phyloP scores from a whole-genome alignment of 2,113 vertebrate species.

The Grammatotria lemairii region DNA sequence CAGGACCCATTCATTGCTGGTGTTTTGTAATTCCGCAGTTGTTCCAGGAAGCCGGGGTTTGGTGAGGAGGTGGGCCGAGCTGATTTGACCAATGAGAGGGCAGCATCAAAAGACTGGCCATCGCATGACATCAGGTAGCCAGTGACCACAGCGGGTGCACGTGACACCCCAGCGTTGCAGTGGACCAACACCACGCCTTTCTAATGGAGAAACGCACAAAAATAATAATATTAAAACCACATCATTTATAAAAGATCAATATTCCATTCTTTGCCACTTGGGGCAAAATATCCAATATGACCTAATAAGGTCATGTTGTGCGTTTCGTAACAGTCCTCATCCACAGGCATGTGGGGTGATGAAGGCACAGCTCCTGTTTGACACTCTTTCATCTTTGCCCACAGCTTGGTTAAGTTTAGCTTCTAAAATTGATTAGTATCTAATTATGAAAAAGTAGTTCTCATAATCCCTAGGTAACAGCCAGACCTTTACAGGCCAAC shows the following conservation, averaged over 20 bases:
- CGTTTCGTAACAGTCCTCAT: not conserved
- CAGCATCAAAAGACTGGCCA: constrained; percentile 76
- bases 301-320: not conserved
- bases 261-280: not conserved
- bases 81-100: constrained; percentile 81
- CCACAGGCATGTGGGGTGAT: not conserved
- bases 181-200: constrained; percentile 88
- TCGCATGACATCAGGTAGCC: constrained; percentile 90
- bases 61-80: constrained; percentile 81
- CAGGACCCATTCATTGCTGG: constrained; percentile 16
- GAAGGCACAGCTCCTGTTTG: not conserved
- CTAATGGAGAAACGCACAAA: constrained; percentile 57
- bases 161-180: constrained; percentile 91
- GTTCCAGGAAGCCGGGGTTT: constrained; percentile 90
- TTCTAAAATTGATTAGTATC: not conserved
- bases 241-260: not conserved
- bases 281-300: not conserved
- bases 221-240: not conserved
- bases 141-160: constrained; percentile 81
- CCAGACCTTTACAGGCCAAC: not conserved
- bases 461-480: not conserved
- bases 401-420: not conserved
- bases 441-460: not conserved
- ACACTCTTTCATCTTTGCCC: not conserved
- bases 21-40: constrained; percentile 63